Conservation (phyloP, 2,113 vertebrate genomes). For the Myanophis thanlyinensis region DNA sequence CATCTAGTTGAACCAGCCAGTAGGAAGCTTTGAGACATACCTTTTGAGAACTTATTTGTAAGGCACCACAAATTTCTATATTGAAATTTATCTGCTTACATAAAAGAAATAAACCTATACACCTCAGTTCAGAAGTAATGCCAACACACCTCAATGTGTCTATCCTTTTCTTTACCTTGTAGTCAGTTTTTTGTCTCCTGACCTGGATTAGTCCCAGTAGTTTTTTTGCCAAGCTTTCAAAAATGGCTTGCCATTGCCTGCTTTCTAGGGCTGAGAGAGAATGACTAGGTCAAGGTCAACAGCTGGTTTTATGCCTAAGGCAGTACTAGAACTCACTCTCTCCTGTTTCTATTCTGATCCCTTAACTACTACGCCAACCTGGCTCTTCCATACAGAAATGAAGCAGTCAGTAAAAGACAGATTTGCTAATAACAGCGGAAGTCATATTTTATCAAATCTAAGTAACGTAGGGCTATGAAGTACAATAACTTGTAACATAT, state of each 20-base stretch:
- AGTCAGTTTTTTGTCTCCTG: neutral
- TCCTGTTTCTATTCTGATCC: neutral
- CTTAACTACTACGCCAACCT: neutral
- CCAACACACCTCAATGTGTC: neutral
- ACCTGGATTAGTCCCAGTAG: neutral
- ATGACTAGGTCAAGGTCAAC: neutral
- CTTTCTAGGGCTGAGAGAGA: neutral
- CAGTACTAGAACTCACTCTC: neutral
- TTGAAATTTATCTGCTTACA: neutral
- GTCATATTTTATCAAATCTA: neutral
- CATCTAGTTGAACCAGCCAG: neutral
- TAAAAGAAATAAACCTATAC: neutral
- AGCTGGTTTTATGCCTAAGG: neutral
- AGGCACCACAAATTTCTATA: neutral
- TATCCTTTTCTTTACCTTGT: neutral
- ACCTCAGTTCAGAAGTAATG: neutral
- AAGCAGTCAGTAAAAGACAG: neutral
- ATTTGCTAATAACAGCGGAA: neutral
- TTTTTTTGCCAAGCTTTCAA: neutral
- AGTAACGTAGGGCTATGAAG: neutral
- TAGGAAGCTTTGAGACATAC: neutral
- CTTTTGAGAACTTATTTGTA: neutral
- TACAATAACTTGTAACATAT: neutral
- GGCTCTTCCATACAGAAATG: neutral
- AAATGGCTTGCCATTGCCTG: neutral